Evolutionary conservation across 2,888 invertebrate species (phyloP).

Genomic region (Lutraria lutraria): DNA sequence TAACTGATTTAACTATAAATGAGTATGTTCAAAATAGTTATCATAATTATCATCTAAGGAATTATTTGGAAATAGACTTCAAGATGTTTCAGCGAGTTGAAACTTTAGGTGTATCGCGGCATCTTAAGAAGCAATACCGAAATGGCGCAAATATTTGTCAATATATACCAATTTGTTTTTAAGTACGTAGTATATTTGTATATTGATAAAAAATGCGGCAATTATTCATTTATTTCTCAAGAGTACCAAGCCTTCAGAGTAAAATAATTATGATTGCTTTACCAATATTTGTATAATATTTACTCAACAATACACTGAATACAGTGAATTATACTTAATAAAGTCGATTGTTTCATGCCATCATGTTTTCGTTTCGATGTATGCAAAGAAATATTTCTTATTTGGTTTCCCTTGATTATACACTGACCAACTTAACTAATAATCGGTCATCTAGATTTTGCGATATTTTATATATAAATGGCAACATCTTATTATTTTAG

Average conservation of each 20-base stretch:
- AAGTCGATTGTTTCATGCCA: neutral
- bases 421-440: too few relatives aligned
- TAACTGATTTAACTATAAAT: too few relatives aligned
- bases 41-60: too few relatives aligned
- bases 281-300: conserved; percentile 11
- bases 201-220: neutral
- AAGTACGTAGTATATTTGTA: neutral
- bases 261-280: conserved; percentile 21
- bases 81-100: too few relatives aligned
- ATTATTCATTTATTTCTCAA: conserved; percentile 6
- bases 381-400: neutral
- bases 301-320: neutral
- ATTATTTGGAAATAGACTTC: too few relatives aligned
- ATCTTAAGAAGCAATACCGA: neutral
- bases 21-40: too few relatives aligned
- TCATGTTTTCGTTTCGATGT: neutral
- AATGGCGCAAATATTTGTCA: neutral
- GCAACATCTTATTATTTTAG: too few relatives aligned
- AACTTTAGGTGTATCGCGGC: neutral
- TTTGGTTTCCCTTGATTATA: neutral
- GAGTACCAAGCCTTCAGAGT: neutral
- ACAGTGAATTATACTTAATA: neutral
- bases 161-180: neutral
- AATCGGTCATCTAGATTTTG: too few relatives aligned
- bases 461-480: too few relatives aligned